phyloP scores from a whole-genome alignment of 2,113 vertebrate genomes.

The Barnardius zonarius region DNA sequence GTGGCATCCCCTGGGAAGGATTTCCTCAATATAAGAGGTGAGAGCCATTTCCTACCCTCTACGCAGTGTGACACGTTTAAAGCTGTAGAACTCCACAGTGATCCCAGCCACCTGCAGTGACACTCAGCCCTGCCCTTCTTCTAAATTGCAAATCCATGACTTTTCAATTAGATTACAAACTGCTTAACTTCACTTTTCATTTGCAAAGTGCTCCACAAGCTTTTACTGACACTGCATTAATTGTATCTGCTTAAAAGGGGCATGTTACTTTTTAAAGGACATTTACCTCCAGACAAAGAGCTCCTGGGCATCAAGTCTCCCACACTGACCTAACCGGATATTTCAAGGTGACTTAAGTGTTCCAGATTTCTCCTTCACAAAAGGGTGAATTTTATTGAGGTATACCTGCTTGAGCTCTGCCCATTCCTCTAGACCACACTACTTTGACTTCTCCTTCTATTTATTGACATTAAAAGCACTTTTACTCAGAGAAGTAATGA shows the following conservation, averaged over 20 bases:
- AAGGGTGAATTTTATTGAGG: neutral
- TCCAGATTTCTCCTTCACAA: neutral
- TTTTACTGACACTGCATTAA: neutral
- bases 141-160: neutral
- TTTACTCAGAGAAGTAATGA: neutral
- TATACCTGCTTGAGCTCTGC: neutral
- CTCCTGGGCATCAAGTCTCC: neutral
- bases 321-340: neutral
- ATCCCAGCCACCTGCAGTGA: neutral
- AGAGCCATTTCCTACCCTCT: neutral
- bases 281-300: neutral
- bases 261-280: neutral
- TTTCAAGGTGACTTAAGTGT: neutral
- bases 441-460: neutral
- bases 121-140: neutral
- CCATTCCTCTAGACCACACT: neutral
- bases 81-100: neutral
- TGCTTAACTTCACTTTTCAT: neutral
- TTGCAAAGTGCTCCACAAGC: neutral
- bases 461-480: neutral
- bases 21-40: neutral
- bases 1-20: neutral
- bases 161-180: neutral
- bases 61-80: neutral
- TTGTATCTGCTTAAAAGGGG: neutral